These are phyloP conservation scores for Mellilla xanthometata DNA, from an alignment of 2,888 invertebrate species.

Conservation along the genomic window DNA sequence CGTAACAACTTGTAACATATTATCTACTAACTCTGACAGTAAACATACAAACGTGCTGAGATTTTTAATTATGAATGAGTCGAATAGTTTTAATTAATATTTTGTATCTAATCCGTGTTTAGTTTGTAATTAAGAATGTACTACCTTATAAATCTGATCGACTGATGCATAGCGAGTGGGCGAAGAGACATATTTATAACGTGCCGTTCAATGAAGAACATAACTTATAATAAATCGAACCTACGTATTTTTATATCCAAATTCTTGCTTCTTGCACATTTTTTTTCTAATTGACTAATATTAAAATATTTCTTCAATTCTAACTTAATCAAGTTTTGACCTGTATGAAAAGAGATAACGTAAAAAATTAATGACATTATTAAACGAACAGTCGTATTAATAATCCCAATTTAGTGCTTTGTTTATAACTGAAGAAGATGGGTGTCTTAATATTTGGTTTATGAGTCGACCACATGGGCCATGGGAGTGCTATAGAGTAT, in stretches of 20 bases:
- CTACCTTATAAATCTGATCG: too few species aligned
- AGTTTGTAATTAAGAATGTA: too few species aligned
- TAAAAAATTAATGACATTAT: conserved; percentile 35
- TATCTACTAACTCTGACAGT: conserved; percentile 4
- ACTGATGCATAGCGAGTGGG: too few species aligned
- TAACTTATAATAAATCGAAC: too few species aligned
- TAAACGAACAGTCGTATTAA: conserved; percentile 57
- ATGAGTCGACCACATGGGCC: conserved; percentile 70
- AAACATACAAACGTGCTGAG: conserved; percentile 8
- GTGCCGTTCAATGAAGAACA: too few species aligned
- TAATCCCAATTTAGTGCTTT: conserved; percentile 59
- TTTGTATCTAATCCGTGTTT: neutral
- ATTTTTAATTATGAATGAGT: conserved; percentile 6
- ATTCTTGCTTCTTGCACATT: too few species aligned
- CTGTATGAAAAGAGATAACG: conserved; percentile 1
- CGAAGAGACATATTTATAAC: too few species aligned
- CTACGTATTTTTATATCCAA: too few species aligned
- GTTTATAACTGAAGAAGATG: conserved; percentile 54
- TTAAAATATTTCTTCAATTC: too few species aligned
- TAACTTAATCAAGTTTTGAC: too few species aligned
- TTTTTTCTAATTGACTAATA: too few species aligned
- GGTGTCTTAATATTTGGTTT: conserved; percentile 56
- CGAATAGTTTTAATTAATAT: conserved; percentile 1
- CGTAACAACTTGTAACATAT: conserved; percentile 2
- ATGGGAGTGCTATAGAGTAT: conserved; percentile 47